These are phyloP conservation scores for Bugula neritina DNA, from an alignment of 2,888 invertebrate species.

Conservation along the genomic window DNA sequence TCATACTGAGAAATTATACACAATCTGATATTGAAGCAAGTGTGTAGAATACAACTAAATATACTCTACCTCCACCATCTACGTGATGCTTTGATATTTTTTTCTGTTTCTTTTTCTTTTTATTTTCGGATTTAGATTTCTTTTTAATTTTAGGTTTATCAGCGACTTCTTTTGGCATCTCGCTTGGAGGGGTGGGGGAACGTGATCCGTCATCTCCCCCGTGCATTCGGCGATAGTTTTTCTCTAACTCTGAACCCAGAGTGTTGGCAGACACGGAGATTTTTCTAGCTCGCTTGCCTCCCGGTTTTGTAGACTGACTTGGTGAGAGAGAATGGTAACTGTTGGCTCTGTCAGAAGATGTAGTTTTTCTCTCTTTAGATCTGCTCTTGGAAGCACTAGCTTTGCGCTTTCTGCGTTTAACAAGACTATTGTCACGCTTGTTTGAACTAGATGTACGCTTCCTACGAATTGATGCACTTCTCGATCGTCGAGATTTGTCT, in stretches of 20 bases:
- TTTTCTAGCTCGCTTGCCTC: not conserved
- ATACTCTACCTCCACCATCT: too few relatives aligned
- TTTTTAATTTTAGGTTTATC: not conserved
- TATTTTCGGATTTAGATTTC: not conserved
- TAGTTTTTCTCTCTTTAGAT: not conserved
- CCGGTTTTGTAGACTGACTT: too few relatives aligned
- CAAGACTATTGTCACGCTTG: not conserved
- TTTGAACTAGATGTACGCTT: not conserved
- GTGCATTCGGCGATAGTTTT: not conserved
- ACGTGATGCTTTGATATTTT: not conserved
- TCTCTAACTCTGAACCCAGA: conserved; percentile 6
- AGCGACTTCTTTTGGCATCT: not conserved
- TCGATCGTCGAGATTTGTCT: not conserved
- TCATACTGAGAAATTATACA: too few relatives aligned
- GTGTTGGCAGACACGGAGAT: not conserved
- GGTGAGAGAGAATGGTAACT: not conserved
- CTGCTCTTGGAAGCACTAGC: not conserved
- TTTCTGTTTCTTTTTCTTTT: not conserved
- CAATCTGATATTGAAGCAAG: too few relatives aligned
- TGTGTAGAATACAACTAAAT: too few relatives aligned
- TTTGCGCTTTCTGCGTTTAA: not conserved
- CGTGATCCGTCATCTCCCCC: not conserved
- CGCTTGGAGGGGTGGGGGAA: not conserved
- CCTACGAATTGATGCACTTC: not conserved
- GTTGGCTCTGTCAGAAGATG: not conserved